Evolutionary conservation across 53 echinoderm and acorn worm genomes (phyloP).

Genomic region (Zoroaster sp.): DNA sequence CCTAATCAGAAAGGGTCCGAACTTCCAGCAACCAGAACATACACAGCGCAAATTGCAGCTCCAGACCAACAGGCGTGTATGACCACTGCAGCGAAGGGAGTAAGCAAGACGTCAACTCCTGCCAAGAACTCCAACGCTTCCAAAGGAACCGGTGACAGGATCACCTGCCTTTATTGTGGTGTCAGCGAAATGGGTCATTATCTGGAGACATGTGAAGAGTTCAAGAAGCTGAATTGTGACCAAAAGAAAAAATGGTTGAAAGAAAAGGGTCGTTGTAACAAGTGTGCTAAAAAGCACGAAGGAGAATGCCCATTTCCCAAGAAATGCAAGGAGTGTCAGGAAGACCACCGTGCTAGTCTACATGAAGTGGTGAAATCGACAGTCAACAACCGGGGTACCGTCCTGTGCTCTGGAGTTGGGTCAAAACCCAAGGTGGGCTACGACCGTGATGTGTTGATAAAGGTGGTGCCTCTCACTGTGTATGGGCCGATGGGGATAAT

Average conservation of each 20-base stretch:
- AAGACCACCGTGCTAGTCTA: constrained; percentile 31
- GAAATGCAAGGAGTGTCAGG: constrained; percentile 19
- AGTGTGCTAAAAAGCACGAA: constrained; percentile 33
- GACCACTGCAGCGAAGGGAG: neutral
- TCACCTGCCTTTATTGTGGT: constrained; percentile 26
- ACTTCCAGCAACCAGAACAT: neutral
- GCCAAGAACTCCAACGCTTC: neutral
- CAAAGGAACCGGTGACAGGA: neutral
- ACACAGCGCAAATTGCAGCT: neutral
- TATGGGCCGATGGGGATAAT: constrained; percentile 12
- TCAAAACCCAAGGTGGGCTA: constrained; percentile 12
- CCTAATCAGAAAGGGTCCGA: neutral
- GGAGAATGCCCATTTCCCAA: constrained; percentile 22
- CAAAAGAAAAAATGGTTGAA: constrained; percentile 13
- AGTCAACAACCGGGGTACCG: neutral
- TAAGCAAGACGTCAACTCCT: neutral
- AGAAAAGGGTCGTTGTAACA: constrained; percentile 6
- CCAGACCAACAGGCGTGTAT: neutral
- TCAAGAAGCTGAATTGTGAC: neutral
- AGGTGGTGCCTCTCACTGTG: constrained; percentile 17
- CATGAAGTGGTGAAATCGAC: constrained; percentile 15
- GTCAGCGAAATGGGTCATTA: constrained; percentile 4
- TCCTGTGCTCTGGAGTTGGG: constrained; percentile 19
- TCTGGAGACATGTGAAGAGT: constrained; percentile 14
- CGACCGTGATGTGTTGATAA: constrained; percentile 29